Evolutionary conservation across 2,113 vertebrate species (phyloP).

Genomic region (Ptilorrhoa leucosticta): DNA sequence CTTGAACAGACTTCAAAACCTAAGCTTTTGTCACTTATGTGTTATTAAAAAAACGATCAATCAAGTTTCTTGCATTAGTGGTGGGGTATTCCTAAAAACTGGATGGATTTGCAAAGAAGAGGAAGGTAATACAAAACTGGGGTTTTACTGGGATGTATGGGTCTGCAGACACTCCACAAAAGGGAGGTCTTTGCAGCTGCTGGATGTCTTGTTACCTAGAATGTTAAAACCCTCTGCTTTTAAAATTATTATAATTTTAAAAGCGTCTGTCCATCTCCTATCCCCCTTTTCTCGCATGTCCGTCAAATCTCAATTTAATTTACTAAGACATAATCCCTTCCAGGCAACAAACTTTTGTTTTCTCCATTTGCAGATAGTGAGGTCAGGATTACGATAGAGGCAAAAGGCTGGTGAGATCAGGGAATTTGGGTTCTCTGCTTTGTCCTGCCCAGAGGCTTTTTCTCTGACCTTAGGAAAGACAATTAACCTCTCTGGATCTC

Average conservation of each 20-base stretch:
- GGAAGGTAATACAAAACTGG: neutral
- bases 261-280: neutral
- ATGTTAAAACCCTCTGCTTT: neutral
- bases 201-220: neutral
- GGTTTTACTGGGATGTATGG: neutral
- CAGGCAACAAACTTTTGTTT: conserved; percentile 25
- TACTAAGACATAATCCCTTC: neutral
- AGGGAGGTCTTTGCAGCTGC: neutral
- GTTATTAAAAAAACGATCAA: neutral
- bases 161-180: neutral
- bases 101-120: neutral
- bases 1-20: neutral
- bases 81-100: neutral
- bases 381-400: neutral
- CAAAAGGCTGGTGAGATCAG: neutral
- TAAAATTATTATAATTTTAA: neutral
- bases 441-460: conserved; percentile 42
- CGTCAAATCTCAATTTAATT: neutral
- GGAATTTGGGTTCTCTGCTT: conserved; percentile 19
- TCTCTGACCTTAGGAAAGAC: conserved; percentile 50
- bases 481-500: conserved; percentile 36
- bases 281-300: accelerated
- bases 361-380: neutral
- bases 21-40: neutral
- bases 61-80: neutral